Evolutionary conservation across 2,113 vertebrate species (phyloP), one percentile per base, ranked within the genome.

Genomic region (Galeopterus variegatus): DNA sequence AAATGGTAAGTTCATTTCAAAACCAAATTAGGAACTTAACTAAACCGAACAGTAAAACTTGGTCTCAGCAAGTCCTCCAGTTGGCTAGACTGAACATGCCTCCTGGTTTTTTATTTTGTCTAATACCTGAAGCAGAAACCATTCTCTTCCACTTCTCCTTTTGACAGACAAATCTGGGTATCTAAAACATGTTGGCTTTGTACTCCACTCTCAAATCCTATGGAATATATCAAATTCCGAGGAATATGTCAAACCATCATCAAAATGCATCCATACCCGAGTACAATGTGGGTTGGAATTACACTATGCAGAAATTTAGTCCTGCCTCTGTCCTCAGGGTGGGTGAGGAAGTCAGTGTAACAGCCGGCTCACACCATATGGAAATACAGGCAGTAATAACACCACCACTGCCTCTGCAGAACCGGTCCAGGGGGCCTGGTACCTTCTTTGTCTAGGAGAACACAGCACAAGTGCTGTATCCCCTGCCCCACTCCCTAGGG

Each of bases 1-100:
- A 86, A n/a, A 67, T 80, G 28, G 28, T 79, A 88, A 88, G 5
- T 88, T 58, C 8, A 60, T 18, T 92, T 92, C 36, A 73, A 94
- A 88, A 80, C 50, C 50, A 62, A 54, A 48, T 92, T 88, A 88
- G 79, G 41, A 80, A 79, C 54, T 45, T 23, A 87, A 60, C 33
- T 91, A 33, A 84, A 58, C 24, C 72, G 31, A 62, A 23, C 48
- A 67, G 4, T 72, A 50, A 86, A 60, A 88, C 41, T 56, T 81
- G 24, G 31, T 64, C 26, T 95, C n/a, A 64, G 26, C 36, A 64
- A 64, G 33, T 45, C 36, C 21, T 81, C 52, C n/a, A 23, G 8
- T 28, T 23, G 21, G 17, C 36, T 77, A 72, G 36, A 58, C 41
- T 52, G 31, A 60, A 48, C 88, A 87, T 87, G 36, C 21, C 60